Evolutionary conservation across 2,797 vertebrate genomes (phyloP), one percentile per base, ranked within the genome.

Genomic region (Podarcis lilfordi): DNA sequence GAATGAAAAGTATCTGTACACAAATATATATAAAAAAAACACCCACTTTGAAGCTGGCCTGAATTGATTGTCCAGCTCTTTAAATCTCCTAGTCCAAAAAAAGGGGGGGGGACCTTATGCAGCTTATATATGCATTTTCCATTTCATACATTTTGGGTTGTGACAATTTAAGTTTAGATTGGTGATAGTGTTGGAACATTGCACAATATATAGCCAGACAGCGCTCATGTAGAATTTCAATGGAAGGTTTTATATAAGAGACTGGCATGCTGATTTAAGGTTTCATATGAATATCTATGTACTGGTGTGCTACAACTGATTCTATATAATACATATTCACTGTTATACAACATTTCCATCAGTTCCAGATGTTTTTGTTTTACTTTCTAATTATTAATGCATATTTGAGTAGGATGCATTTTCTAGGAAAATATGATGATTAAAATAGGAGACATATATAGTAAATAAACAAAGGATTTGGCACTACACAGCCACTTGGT

Each of bases 121-220:
- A 89, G 87, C 95, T 96, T 96, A 96, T 97, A 91, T 93, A 95
- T 92, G 86, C 94, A 87, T 95, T 93, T 97, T 94, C 89, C 93
- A 93, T 96, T 97, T 97, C 96, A 96, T 88, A 94, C 95, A 94
- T 94, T 95, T 95, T 90, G 80, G 8, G 88, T 91, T 95, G 94
- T 96, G 95, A 97, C 93, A 96, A 96, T 96, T 97, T 95, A 96
- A 92, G 89, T 93, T 95, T 95, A 95, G 92, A 94, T 94, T 96
- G 93, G 90, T 95, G 95, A 94, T 96, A 96, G 96, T 95, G 93
- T 94, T 95, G 85, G 92, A 94, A 81, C 91, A 94, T 96, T 96
- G 93, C 92, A 96, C 96, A 95, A 97, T 96, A 97, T 97, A 97
- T 97, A 95, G 95, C 95, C 95, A 96, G 96, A 96, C 96, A 97